phyloP scores from a whole-genome alignment of 2,888 invertebrate genomes.

The Tenthredo distinguenda region DNA sequence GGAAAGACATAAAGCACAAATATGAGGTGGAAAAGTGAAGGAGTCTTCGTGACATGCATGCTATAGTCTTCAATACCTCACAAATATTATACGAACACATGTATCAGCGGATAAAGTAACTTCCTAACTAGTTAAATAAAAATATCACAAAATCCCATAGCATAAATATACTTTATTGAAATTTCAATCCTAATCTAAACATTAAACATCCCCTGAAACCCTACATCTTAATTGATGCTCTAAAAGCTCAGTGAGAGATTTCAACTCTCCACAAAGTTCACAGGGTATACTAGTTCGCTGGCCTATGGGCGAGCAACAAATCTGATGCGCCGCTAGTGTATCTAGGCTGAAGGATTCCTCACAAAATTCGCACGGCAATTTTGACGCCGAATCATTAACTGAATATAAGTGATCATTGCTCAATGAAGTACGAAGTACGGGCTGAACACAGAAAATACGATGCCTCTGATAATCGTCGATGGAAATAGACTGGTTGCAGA shows the following conservation, averaged over 20 bases:
- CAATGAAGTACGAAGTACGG: neutral
- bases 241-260: neutral
- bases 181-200: neutral
- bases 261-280: constrained; percentile 29
- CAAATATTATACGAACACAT: constrained; percentile 14
- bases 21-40: constrained; percentile 61
- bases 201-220: constrained; percentile 12
- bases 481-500: constrained; percentile 1
- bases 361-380: constrained; percentile 46
- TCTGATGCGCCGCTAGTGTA: constrained; percentile 31
- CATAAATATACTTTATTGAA: neutral
- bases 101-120: neutral
- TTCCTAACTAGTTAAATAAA: constrained; percentile 32
- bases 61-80: constrained; percentile 38
- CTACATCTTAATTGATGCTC: constrained; percentile 12
- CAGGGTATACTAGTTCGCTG: constrained; percentile 15
- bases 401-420: neutral
- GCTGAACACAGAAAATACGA: neutral
- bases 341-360: constrained; percentile 16
- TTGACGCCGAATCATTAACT: neutral
- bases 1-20: constrained; percentile 70
- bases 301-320: neutral
- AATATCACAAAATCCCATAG: constrained; percentile 20
- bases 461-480: constrained; percentile 31
- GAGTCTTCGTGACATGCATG: neutral